Conservation (phyloP, 2,888 invertebrate species). For the Agrenia bidenticulata region DNA sequence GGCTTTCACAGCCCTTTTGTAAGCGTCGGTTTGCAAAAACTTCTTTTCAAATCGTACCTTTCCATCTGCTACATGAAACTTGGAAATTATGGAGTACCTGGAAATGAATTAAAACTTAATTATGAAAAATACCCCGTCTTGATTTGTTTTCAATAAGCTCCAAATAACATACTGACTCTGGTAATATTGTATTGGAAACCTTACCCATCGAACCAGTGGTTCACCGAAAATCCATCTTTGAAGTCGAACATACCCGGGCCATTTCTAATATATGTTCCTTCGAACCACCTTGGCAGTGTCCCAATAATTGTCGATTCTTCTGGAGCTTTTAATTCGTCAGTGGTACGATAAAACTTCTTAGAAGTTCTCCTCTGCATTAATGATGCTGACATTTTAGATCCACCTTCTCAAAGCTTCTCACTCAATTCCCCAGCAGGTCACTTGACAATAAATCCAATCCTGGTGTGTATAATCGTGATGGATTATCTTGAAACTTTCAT, state of each 20-base stretch:
- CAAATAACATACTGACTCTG: background rate
- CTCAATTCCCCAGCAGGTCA: too few species aligned
- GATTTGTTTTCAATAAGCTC: too few species aligned
- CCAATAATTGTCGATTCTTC: slow-evolving; percentile 31
- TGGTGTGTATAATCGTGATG: too few species aligned
- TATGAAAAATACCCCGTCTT: too few species aligned
- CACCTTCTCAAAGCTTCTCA: too few species aligned
- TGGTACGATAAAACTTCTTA: slow-evolving; percentile 38
- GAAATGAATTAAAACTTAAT: background rate
- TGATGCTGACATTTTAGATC: slow-evolving; percentile 29
- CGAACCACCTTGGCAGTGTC: slow-evolving; percentile 31
- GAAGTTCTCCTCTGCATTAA: slow-evolving; percentile 31
- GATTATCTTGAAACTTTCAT: too few species aligned
- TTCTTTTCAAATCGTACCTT: slow-evolving; percentile 55
- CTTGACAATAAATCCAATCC: too few species aligned
- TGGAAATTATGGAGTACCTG: slow-evolving; percentile 32
- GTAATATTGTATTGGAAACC: too few species aligned
- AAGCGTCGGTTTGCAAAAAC: slow-evolving; percentile 58
- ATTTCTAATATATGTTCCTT: slow-evolving; percentile 29
- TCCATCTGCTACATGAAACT: slow-evolving; percentile 36
- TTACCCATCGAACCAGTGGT: slow-evolving; percentile 42
- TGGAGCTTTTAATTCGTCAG: slow-evolving; percentile 33
- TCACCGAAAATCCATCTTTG: slow-evolving; percentile 32
- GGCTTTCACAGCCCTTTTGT: slow-evolving; percentile 54
- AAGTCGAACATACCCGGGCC: slow-evolving; percentile 35